Conservation (phyloP, 2,113 vertebrate genomes). For the Channa maculata region DNA sequence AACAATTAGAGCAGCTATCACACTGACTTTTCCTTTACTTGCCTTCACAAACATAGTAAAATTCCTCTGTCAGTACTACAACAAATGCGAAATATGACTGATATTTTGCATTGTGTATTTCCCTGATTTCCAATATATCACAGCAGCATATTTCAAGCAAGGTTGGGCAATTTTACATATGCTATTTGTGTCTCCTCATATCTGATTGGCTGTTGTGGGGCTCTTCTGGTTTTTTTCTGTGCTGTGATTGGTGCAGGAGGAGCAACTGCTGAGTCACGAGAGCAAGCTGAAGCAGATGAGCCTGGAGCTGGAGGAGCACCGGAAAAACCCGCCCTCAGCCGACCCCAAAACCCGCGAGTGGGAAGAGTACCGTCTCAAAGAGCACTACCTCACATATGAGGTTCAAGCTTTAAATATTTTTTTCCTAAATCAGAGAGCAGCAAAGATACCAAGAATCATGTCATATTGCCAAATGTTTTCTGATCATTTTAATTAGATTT, state of each 20-base stretch:
- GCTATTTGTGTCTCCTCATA: conserved; percentile 45
- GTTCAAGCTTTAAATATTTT: conserved; percentile 69
- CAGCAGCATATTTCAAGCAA: background rate
- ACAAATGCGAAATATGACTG: background rate
- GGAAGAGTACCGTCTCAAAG: conserved; percentile 95
- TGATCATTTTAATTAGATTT: background rate
- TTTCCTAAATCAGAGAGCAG: background rate
- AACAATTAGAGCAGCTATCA: background rate
- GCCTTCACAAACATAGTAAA: background rate
- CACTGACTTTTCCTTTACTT: background rate
- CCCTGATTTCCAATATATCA: background rate
- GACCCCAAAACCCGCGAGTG: conserved; percentile 92
- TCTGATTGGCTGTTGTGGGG: conserved; percentile 49
- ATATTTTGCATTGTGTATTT: background rate
- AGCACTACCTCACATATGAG: conserved; percentile 98
- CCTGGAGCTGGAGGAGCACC: conserved; percentile 94
- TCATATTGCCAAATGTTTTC: background rate
- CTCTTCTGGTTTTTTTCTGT: conserved; percentile 17
- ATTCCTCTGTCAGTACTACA: background rate
- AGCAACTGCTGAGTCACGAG: conserved; percentile 95
- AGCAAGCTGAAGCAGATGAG: conserved; percentile 95
- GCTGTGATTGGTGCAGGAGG: conserved; percentile 84
- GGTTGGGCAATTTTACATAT: conserved; percentile 22
- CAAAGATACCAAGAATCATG: background rate
- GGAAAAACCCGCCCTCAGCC: conserved; percentile 86